Conservation (phyloP, 2,888 invertebrate species). For the Dromius quadrimaculatus region DNA sequence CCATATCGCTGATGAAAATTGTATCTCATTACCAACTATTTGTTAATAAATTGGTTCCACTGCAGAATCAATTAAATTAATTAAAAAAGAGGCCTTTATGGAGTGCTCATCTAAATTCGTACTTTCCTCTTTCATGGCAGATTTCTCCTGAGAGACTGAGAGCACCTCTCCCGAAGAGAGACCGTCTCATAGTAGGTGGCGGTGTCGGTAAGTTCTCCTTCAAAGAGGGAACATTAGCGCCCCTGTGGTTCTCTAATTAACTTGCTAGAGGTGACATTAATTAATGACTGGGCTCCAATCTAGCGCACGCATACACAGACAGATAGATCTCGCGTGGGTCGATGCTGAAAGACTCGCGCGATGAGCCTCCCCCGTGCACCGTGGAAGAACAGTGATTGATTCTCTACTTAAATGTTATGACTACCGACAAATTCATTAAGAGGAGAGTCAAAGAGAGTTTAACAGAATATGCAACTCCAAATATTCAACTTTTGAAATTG, state of each 20-base stretch:
- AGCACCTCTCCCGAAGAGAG: too few relatives aligned
- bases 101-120: too few relatives aligned
- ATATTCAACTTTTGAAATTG: too few relatives aligned
- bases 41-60: too few relatives aligned
- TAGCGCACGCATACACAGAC: conserved; percentile 39
- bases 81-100: too few relatives aligned
- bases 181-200: too few relatives aligned
- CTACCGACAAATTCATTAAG: too few relatives aligned
- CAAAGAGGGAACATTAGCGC: conserved; percentile 53
- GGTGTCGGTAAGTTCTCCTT: neutral
- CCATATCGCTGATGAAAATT: conserved; percentile 13
- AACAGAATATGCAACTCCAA: neutral
- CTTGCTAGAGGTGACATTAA: conserved; percentile 56
- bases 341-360: neutral
- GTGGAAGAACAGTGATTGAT: conserved; percentile 7
- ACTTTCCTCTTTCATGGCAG: too few relatives aligned
- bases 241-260: conserved; percentile 55
- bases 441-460: too few relatives aligned
- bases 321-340: neutral
- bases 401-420: neutral
- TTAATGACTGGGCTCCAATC: conserved; percentile 52
- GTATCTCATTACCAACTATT: too few relatives aligned
- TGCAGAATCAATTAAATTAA: too few relatives aligned
- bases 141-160: too few relatives aligned
- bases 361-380: neutral